These are phyloP conservation scores for Melanchra persicariae DNA, from an alignment of 2,888 invertebrate species.

Conservation along the genomic window DNA sequence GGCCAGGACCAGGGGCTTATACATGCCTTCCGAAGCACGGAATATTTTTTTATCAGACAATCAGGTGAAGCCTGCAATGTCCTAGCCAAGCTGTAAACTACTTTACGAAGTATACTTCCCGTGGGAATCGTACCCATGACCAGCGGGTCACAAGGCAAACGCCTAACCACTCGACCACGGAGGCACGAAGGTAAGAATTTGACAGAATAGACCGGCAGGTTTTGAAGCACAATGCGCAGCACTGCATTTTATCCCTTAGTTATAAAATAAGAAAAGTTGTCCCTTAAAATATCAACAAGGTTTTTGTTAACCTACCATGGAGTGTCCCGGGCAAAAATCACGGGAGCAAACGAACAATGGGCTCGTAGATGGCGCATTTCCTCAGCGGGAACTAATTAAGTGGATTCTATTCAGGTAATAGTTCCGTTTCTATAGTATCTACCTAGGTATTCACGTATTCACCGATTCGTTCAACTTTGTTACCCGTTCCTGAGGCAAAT, in stretches of 20 bases:
- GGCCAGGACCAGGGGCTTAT: too few species aligned
- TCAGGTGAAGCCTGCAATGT: too few species aligned
- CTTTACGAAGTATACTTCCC: too few species aligned
- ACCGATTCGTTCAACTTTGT: constrained; percentile 49
- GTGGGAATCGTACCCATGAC: too few species aligned
- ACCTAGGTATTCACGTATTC: constrained; percentile 39
- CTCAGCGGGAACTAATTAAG: constrained; percentile 80
- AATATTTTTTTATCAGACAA: too few species aligned
- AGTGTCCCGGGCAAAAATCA: constrained; percentile 72
- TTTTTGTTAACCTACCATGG: constrained; percentile 48
- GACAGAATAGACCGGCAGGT: too few species aligned
- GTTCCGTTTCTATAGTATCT: constrained; percentile 63
- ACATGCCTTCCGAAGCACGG: too few species aligned
- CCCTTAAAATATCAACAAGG: constrained; percentile 30
- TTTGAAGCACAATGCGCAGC: not conserved
- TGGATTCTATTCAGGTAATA: constrained; percentile 76
- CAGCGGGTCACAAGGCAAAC: too few species aligned
- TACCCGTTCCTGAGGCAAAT: constrained; percentile 41
- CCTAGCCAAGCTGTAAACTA: too few species aligned
- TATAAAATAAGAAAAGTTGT: not conserved
- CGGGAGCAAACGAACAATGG: constrained; percentile 77
- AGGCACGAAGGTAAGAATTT: too few species aligned
- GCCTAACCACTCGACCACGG: too few species aligned
- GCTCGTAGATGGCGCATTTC: constrained; percentile 74
- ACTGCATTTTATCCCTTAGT: not conserved